Percentiles rank a stretch among this genome's conserved stretches.
phyloP scores from a whole-genome alignment of 2,113 vertebrate genomes.

The Catharus minimus region DNA sequence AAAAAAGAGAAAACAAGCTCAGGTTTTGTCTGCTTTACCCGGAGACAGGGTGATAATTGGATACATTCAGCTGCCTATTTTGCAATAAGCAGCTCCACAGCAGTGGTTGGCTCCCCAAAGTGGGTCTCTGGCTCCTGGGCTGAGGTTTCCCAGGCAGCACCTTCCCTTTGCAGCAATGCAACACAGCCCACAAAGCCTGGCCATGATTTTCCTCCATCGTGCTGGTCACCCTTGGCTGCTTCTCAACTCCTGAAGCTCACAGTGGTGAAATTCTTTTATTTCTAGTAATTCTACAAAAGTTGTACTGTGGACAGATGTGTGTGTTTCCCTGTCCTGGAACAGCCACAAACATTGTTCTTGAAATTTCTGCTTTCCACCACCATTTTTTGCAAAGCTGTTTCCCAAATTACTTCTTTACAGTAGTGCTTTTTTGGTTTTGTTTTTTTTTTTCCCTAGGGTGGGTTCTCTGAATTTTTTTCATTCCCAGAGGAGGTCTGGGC shows the following conservation, averaged over 20 bases:
- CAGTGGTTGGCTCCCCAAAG: not conserved
- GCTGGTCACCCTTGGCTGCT: not conserved
- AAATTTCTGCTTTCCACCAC: not conserved
- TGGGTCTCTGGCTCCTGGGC: not conserved
- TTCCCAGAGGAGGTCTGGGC: not conserved
- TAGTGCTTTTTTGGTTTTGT: too few relatives aligned
- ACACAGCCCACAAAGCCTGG: not conserved
- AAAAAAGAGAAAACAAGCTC: not conserved
- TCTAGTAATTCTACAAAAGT: not conserved
- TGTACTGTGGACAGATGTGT: too few relatives aligned
- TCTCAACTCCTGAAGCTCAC: not conserved
- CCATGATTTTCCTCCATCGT: accelerated
- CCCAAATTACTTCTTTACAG: not conserved
- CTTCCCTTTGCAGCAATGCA: not conserved
- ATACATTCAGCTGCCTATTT: not conserved
- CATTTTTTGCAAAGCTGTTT: not conserved
- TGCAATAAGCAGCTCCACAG: not conserved
- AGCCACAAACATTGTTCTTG: not conserved
- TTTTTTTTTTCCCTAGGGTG: not conserved
- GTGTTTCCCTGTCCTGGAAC: not conserved
- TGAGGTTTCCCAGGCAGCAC: not conserved
- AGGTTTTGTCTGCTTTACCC: constrained; percentile 50
- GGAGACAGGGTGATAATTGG: constrained; percentile 43
- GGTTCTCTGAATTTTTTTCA: not conserved
- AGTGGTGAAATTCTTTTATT: not conserved